Percentiles rank a stretch among this genome's conserved stretches.
Evolutionary conservation across 2,113 vertebrate genomes (phyloP).

Genomic region (Etheostoma cragini): DNA sequence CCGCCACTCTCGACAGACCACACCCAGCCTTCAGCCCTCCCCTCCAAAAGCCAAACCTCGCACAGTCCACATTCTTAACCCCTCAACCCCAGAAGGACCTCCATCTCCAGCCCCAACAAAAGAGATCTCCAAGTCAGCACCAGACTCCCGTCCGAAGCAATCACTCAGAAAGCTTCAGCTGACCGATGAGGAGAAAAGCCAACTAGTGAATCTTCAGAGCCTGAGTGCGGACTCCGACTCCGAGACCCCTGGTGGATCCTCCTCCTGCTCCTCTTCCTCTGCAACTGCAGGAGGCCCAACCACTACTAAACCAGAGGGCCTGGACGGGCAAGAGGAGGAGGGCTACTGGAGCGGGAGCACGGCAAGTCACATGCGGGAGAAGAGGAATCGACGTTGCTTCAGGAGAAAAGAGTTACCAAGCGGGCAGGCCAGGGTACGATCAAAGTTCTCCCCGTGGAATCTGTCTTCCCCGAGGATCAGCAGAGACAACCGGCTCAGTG

Average conservation of each 20-base stretch:
- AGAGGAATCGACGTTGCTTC: conserved; percentile 76
- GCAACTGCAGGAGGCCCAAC: conserved; percentile 66
- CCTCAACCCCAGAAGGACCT: neutral
- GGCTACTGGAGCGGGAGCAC: conserved; percentile 77
- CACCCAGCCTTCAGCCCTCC: conserved; percentile 41
- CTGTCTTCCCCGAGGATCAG: conserved; percentile 83
- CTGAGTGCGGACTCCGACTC: conserved; percentile 83
- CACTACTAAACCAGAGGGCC: conserved; percentile 55
- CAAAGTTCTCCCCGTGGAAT: conserved; percentile 88
- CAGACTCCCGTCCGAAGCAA: conserved; percentile 70
- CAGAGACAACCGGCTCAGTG: conserved; percentile 75
- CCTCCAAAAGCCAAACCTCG: conserved; percentile 79
- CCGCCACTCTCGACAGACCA: conserved; percentile 57
- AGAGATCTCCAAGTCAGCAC: neutral
- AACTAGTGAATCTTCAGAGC: conserved; percentile 85
- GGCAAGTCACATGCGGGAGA: conserved; percentile 57
- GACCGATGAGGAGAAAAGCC: conserved; percentile 82
- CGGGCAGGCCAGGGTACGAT: conserved; percentile 69
- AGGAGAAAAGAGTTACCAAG: conserved; percentile 77
- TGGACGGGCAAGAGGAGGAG: conserved; percentile 76
- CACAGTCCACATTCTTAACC: conserved; percentile 37
- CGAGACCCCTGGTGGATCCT: conserved; percentile 75
- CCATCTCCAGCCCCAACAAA: neutral
- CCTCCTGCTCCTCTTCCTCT: conserved; percentile 81
- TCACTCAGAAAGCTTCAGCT: conserved; percentile 80